A percentile compares a stretch with the other conserved stretches of the same genome.
Conservation (phyloP, 2,888 invertebrate species). For the Fragum sueziense region DNA sequence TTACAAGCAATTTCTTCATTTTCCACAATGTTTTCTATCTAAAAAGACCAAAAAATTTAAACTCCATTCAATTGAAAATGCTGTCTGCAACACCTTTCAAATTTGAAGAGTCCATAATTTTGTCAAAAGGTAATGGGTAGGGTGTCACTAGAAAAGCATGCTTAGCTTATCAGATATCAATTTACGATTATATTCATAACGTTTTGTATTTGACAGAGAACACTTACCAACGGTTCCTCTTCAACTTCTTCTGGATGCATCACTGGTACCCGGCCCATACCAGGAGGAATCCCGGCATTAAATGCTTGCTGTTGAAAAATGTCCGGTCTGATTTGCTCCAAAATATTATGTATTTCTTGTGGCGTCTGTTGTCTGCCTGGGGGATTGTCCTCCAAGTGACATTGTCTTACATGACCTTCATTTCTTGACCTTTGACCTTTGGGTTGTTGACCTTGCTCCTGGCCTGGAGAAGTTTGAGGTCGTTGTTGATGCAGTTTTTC, state of each 20-base stretch:
- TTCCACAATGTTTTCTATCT: too few species aligned
- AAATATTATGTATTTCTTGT: background rate
- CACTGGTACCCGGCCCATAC: slow-evolving; percentile 34
- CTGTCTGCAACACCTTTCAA: too few species aligned
- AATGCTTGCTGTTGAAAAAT: background rate
- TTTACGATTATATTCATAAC: too few species aligned
- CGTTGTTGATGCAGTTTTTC: slow-evolving; percentile 25
- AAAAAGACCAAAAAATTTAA: too few species aligned
- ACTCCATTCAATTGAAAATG: too few species aligned
- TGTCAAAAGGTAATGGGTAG: too few species aligned
- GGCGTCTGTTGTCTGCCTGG: slow-evolving; percentile 8
- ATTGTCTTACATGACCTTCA: slow-evolving; percentile 3
- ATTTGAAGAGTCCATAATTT: too few species aligned
- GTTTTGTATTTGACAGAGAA: too few species aligned
- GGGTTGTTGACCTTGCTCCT: background rate
- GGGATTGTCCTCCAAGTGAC: background rate
- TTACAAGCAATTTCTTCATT: too few species aligned
- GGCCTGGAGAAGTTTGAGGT: background rate
- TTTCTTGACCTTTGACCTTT: background rate
- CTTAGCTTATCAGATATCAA: too few species aligned
- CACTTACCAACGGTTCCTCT: slow-evolving; percentile 29
- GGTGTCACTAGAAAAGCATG: too few species aligned
- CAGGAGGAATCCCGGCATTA: background rate
- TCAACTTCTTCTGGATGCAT: slow-evolving; percentile 49
- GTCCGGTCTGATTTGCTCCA: slow-evolving; percentile 1